These are phyloP conservation scores for Gasterosteus nipponicus DNA, from an alignment of 2,113 vertebrate species.

Conservation along the genomic window DNA sequence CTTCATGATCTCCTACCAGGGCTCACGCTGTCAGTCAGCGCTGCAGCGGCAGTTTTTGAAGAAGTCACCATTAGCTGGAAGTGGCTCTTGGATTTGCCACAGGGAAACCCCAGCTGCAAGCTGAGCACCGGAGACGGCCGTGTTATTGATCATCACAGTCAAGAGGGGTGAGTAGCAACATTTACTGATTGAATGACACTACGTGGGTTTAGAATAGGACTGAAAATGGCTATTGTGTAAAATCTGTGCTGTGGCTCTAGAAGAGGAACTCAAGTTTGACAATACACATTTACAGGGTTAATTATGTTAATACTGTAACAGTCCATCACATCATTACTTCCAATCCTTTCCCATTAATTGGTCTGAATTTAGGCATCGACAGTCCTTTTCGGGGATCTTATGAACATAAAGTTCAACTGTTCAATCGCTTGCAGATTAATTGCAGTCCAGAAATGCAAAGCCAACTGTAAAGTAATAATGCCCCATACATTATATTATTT, in stretches of 20 bases:
- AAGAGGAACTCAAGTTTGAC: too few relatives aligned
- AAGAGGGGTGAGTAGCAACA: conserved; percentile 72
- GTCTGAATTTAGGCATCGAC: background rate
- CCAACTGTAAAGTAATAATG: background rate
- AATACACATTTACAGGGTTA: too few relatives aligned
- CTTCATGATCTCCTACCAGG: conserved; percentile 70
- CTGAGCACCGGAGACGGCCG: conserved; percentile 86
- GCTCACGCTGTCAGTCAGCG: conserved; percentile 77
- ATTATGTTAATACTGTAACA: background rate
- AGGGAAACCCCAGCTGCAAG: conserved; percentile 84
- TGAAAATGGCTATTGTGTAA: background rate
- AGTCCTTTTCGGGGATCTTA: background rate
- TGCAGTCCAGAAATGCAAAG: background rate
- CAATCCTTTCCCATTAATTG: background rate
- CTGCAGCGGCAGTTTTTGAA: conserved; percentile 76
- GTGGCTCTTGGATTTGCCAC: conserved; percentile 84
- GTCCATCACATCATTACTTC: background rate
- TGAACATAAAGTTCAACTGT: background rate
- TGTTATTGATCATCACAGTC: conserved; percentile 81
- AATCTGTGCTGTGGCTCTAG: too few relatives aligned
- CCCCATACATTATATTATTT: background rate
- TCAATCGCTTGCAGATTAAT: background rate
- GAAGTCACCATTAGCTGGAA: conserved; percentile 80
- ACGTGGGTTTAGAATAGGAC: background rate
- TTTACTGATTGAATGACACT: background rate